A percentile compares a stretch with the other conserved stretches of the same genome.
Conservation (phyloP, 2,113 vertebrate genomes). For the Coturnix japonica region DNA sequence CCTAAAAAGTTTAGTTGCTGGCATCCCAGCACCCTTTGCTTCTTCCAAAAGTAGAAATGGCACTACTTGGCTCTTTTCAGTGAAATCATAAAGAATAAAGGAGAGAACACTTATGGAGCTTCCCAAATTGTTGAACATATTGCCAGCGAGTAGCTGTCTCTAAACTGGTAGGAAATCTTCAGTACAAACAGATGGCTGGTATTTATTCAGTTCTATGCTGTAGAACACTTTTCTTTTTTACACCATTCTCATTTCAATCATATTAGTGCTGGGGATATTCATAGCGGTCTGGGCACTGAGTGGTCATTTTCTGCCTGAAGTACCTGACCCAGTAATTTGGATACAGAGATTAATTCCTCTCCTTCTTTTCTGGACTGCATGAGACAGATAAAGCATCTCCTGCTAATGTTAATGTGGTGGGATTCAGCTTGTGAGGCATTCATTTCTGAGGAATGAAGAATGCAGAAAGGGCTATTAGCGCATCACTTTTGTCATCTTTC, state of each 20-base stretch:
- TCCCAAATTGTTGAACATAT: background rate
- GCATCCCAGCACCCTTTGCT: background rate
- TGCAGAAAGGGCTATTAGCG: background rate
- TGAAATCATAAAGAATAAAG: background rate
- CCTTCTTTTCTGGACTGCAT: background rate
- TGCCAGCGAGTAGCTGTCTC: background rate
- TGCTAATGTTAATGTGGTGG: background rate
- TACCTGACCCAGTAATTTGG: background rate
- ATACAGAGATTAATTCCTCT: background rate
- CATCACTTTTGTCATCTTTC: background rate
- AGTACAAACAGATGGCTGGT: conserved; percentile 32
- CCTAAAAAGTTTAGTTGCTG: background rate
- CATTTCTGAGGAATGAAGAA: background rate
- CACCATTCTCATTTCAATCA: background rate
- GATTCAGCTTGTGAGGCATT: background rate
- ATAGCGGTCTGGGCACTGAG: background rate
- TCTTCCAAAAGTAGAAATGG: background rate
- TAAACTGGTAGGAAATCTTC: background rate
- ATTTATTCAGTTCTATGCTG: background rate
- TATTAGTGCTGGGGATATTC: background rate
- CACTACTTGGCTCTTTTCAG: background rate
- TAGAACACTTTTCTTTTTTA: background rate
- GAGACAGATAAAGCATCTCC: background rate
- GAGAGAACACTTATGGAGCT: background rate
- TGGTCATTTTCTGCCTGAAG: background rate